Conservation (phyloP, 2,888 invertebrate species). For the Microdon myrmicae region DNA sequence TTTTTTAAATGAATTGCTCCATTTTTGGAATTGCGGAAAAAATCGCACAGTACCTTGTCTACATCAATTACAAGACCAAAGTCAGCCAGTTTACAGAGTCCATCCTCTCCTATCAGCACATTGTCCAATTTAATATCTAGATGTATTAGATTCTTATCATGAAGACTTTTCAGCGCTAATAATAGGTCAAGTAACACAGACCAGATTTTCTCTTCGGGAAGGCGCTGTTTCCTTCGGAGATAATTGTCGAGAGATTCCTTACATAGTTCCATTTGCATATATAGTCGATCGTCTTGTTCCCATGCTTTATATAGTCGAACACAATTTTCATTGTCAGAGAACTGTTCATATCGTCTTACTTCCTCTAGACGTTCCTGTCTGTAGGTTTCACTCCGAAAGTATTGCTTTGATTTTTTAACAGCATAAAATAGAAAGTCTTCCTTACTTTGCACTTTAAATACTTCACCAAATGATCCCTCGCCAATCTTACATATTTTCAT, state of each 20-base stretch:
- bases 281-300: constrained; percentile 77
- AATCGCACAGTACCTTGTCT: constrained; percentile 66
- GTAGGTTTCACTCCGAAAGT: constrained; percentile 71
- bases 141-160: constrained; percentile 75
- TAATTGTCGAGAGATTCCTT: constrained; percentile 72
- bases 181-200: constrained; percentile 74
- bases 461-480: constrained; percentile 81
- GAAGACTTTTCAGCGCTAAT: constrained; percentile 74
- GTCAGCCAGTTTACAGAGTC: constrained; percentile 76
- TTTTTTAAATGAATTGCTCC: not conserved
- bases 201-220: constrained; percentile 74
- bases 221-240: constrained; percentile 69
- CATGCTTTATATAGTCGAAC: constrained; percentile 76
- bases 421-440: constrained; percentile 77
- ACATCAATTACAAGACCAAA: constrained; percentile 79
- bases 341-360: constrained; percentile 75
- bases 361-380: constrained; percentile 72
- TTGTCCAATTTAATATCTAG: constrained; percentile 84
- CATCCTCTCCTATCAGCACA: constrained; percentile 75
- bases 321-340: constrained; percentile 76
- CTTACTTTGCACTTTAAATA: constrained; percentile 74
- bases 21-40: not conserved
- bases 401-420: constrained; percentile 75
- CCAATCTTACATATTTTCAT: constrained; percentile 73
- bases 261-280: constrained; percentile 79